Evolutionary conservation across 1,140 invertebrate genomes (phyloP), one percentile per base, ranked within the genome.

Genomic region (Ganaspis sp.): DNA sequence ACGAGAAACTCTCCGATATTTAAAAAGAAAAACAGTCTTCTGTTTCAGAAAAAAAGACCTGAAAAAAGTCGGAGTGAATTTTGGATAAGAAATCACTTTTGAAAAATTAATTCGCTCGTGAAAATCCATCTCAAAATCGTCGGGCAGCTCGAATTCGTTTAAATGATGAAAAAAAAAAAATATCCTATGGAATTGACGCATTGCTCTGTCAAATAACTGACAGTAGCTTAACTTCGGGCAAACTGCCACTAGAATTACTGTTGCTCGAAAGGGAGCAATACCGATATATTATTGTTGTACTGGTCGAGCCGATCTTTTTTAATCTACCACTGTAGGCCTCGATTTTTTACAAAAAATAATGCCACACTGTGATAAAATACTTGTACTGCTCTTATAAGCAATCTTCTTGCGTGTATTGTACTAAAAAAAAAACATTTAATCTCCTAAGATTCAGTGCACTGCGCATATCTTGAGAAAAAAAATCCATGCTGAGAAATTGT

Each of bases 201-300:
- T 71, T 76, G 80, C 74, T 83, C 64, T 77, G 78, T 78, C 76
- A 76, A 80, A 17, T 17, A 69, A 74, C 73, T 82, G 78, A 80
- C 42, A 70, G 79, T 70, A 78, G 78, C 73, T 79, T 84, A 84
- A 75, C 80, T 83, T 76, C 75, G 77, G 69, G 78, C 80, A 83
- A 79, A 87, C 86, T 87, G 85, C 85, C 85, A 87, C 78, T 85
- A 83, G 84, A 71, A 76, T 17, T 85, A 85, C 74, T 29, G 23
- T 29, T 64, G 58, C 58, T 64, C 58, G 58, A 29, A 29, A 64
- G 23, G 23, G 23, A 29, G 58, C 58, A 64, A 64, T 34, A 64
- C 58, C 58, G 58, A 64, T 29, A 64, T 64, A 29, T 64, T 64
- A 64, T 64, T 64, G 58, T 76, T 76, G 19, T 76, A 58, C 64